These are phyloP conservation scores for Dasyornis broadbenti DNA, from an alignment of 2,113 vertebrate genomes.

Conservation along the genomic window DNA sequence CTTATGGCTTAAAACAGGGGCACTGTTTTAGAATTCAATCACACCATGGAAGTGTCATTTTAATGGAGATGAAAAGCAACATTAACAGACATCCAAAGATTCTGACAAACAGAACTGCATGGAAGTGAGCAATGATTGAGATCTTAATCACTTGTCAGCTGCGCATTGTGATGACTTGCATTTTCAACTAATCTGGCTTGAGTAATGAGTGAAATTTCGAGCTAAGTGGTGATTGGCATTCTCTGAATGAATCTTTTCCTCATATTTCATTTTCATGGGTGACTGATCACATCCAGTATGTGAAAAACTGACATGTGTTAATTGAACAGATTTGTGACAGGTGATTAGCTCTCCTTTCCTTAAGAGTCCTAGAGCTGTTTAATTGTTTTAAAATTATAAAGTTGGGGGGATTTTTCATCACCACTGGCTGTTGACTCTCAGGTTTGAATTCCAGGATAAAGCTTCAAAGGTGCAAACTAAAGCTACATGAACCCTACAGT, in stretches of 20 bases:
- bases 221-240: slow-evolving; percentile 47
- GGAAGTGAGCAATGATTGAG: slow-evolving; percentile 45
- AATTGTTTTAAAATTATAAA: background rate
- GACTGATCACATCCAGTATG: slow-evolving; percentile 33
- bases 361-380: background rate
- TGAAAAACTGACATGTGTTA: slow-evolving; percentile 50
- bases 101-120: slow-evolving; percentile 49
- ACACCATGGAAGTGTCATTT: slow-evolving; percentile 38
- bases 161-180: slow-evolving; percentile 51
- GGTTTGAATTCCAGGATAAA: background rate
- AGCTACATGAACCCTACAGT: background rate
- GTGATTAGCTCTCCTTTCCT: slow-evolving; percentile 39
- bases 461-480: background rate
- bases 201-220: slow-evolving; percentile 56
- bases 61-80: slow-evolving; percentile 41
- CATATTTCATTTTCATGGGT: slow-evolving; percentile 47
- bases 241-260: slow-evolving; percentile 60
- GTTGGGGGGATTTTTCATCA: background rate
- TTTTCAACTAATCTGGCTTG: slow-evolving; percentile 58
- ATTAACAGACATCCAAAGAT: slow-evolving; percentile 47
- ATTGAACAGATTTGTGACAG: slow-evolving; percentile 51
- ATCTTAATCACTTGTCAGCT: slow-evolving; percentile 57
- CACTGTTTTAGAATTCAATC: slow-evolving; percentile 10
- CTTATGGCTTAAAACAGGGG: background rate
- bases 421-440: accelerated